Evolutionary conservation across 2,888 invertebrate species (phyloP).

Genomic region (Ormyrus rosae): DNA sequence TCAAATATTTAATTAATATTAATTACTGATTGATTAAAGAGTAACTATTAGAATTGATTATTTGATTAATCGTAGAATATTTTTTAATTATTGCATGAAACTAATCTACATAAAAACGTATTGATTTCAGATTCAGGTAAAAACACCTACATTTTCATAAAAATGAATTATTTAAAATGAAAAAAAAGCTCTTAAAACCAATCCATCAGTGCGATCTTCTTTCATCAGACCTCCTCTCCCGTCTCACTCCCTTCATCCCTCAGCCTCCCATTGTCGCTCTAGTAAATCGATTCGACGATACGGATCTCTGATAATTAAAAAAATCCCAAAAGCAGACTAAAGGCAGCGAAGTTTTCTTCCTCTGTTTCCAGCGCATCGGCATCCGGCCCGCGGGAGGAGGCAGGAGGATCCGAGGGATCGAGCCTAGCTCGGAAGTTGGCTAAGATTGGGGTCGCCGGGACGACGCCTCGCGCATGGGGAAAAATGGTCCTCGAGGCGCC

Average conservation of each 20-base stretch:
- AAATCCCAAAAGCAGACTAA: not conserved
- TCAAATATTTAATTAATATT: no score
- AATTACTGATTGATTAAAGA: no score
- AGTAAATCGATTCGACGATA: conserved; percentile 29
- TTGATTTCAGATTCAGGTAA: no score
- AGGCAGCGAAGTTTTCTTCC: not conserved
- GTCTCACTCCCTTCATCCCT: not conserved
- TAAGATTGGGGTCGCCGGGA: not conserved
- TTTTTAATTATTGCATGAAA: no score
- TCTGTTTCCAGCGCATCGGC: not conserved
- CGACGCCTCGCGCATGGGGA: conserved; percentile 41
- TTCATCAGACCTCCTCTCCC: no score
- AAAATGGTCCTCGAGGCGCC: conserved; percentile 50
- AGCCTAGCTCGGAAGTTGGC: not conserved
- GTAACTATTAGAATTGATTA: no score
- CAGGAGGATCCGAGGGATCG: not conserved
- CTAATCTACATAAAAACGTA: no score
- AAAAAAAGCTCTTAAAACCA: not conserved
- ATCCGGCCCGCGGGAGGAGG: not conserved
- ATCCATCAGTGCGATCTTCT: not conserved
- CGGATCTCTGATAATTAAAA: conserved; percentile 30
- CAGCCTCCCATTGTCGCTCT: not conserved
- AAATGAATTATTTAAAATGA: not conserved
- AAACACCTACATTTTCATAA: no score
- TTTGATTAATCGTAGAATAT: no score